Conservation (phyloP, 2,888 invertebrate genomes). For the Chorisops tibialis region DNA sequence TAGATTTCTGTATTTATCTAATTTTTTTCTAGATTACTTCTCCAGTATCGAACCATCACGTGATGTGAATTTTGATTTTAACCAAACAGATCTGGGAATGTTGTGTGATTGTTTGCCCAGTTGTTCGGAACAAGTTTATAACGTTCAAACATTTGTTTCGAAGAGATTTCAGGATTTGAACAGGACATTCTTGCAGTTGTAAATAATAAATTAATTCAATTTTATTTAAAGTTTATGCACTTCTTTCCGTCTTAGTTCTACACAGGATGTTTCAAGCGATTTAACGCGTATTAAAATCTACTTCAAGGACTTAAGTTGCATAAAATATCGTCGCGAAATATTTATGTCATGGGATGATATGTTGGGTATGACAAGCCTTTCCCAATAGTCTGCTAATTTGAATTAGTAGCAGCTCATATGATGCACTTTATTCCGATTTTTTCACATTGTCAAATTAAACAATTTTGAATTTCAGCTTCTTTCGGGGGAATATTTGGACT, state of each 20-base stretch:
- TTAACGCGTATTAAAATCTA: conserved; percentile 41
- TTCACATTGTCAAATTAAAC: no score
- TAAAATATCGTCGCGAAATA: conserved; percentile 56
- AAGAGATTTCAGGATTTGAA: neutral
- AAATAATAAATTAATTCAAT: neutral
- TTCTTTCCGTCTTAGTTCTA: no score
- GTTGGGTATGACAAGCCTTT: conserved; percentile 50
- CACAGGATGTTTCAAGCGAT: conserved; percentile 26
- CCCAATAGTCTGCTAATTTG: neutral
- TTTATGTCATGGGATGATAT: conserved; percentile 58
- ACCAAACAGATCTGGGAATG: conserved; percentile 28
- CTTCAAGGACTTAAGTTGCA: conserved; percentile 52
- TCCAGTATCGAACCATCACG: conserved; percentile 26
- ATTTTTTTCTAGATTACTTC: conserved; percentile 32
- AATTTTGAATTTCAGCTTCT: conserved; percentile 53
- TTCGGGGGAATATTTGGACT: conserved; percentile 63
- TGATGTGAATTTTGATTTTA: conserved; percentile 21
- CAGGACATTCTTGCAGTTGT: neutral
- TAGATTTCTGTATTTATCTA: neutral
- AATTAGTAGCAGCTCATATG: no score
- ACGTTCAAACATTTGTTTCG: conserved; percentile 11
- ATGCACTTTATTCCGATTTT: no score
- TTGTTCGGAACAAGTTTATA: conserved; percentile 32
- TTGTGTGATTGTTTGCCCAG: conserved; percentile 36
- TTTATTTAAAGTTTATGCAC: neutral